These are phyloP conservation scores for Craterocephalus amniculus DNA, from an alignment of 2,797 vertebrate genomes.

Conservation along the genomic window DNA sequence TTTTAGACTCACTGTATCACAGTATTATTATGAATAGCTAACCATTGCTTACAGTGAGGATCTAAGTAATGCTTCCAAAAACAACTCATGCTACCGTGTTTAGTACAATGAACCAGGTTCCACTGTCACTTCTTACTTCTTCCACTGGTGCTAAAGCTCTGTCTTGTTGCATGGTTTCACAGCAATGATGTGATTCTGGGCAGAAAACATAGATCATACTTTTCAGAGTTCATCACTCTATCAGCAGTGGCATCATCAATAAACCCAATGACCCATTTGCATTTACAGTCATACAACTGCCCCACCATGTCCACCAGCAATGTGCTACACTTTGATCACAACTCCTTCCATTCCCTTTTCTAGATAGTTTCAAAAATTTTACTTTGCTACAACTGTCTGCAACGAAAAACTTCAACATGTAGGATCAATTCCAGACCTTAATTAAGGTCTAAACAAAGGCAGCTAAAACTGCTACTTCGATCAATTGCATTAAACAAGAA, in stretches of 20 bases:
- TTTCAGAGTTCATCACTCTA: background rate
- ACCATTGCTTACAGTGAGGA: background rate
- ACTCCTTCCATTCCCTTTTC: too few species aligned
- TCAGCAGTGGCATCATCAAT: background rate
- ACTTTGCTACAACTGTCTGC: background rate
- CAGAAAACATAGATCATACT: background rate
- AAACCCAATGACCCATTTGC: background rate
- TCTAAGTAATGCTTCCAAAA: background rate
- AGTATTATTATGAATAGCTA: background rate
- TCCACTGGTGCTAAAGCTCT: background rate
- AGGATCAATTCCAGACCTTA: background rate
- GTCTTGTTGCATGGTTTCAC: background rate
- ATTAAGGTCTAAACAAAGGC: background rate
- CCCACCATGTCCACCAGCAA: background rate
- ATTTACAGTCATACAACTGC: background rate
- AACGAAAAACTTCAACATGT: background rate
- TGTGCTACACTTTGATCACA: background rate
- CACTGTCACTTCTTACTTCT: conserved; percentile 3
- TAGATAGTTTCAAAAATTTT: too few species aligned
- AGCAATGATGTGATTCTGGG: background rate
- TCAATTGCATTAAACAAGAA: background rate
- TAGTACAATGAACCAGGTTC: background rate
- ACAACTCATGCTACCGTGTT: background rate
- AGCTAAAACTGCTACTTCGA: background rate
- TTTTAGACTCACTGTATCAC: background rate